Conservation (phyloP, 2,888 invertebrate genomes). For the Cistogaster globosa region DNA sequence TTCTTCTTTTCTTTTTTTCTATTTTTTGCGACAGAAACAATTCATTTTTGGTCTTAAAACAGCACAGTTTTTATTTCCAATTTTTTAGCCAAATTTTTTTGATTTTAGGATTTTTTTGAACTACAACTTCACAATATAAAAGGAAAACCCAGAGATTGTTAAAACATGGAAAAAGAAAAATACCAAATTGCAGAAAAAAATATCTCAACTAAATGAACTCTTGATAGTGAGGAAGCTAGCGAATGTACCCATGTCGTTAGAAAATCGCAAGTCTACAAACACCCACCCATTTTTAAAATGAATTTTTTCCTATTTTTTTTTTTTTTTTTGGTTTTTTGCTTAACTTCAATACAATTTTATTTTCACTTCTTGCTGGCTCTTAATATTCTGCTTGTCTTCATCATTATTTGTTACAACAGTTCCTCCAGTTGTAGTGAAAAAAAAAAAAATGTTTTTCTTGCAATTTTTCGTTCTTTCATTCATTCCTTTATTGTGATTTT, state of each 20-base stretch:
- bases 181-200: constrained; percentile 35
- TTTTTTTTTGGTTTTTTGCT: constrained; percentile 7
- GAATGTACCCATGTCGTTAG: constrained; percentile 42
- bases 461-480: constrained; percentile 25
- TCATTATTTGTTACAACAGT: constrained; percentile 62
- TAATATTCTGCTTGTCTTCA: constrained; percentile 54
- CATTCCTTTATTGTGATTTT: constrained; percentile 40
- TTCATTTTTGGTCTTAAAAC: constrained; percentile 46
- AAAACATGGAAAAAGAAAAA: constrained; percentile 38
- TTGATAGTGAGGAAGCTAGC: constrained; percentile 55
- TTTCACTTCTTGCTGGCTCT: constrained; percentile 6
- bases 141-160: constrained; percentile 23
- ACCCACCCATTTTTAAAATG: constrained; percentile 43
- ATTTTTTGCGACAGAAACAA: not conserved
- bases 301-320: not conserved
- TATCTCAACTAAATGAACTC: constrained; percentile 65
- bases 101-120: constrained; percentile 13
- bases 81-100: constrained; percentile 42
- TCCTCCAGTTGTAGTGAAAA: constrained; percentile 42
- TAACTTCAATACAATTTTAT: constrained; percentile 39
- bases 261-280: constrained; percentile 22
- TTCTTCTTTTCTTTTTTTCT: not conserved
- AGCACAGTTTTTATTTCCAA: constrained; percentile 51
- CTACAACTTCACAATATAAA: constrained; percentile 27
- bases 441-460: constrained; percentile 45